Evolutionary conservation across 2,888 invertebrate genomes (phyloP).

Genomic region (Rosalia funebris): DNA sequence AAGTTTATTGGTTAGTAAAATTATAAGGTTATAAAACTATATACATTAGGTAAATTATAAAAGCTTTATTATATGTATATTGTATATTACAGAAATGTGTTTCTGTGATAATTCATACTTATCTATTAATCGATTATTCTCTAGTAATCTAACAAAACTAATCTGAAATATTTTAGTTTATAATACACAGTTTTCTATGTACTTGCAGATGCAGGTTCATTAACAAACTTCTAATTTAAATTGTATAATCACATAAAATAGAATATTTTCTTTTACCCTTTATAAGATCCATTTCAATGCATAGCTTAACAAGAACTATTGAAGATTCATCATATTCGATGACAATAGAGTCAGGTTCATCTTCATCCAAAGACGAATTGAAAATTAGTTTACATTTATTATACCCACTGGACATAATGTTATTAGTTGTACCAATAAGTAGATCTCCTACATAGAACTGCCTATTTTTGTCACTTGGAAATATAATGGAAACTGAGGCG

Average conservation of each 20-base stretch:
- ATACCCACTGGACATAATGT: constrained; percentile 51
- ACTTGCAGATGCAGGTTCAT: too few relatives aligned
- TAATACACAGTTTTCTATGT: too few relatives aligned
- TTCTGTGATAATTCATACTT: neutral
- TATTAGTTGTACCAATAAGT: constrained; percentile 52
- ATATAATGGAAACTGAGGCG: constrained; percentile 20
- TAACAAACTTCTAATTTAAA: too few relatives aligned
- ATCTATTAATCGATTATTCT: constrained; percentile 2
- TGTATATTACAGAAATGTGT: neutral
- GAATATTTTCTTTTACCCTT: constrained; percentile 1
- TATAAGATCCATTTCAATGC: constrained; percentile 43
- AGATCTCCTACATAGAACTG: constrained; percentile 50
- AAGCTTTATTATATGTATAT: neutral
- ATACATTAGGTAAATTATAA: neutral
- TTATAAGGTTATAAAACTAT: neutral
- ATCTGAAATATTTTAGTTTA: too few relatives aligned
- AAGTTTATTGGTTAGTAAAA: neutral
- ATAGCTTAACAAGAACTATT: constrained; percentile 44
- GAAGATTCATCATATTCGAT: constrained; percentile 47
- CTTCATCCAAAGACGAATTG: constrained; percentile 32
- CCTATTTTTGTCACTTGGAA: constrained; percentile 35
- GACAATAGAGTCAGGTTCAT: constrained; percentile 37
- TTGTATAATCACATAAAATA: too few relatives aligned
- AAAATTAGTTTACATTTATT: constrained; percentile 48
- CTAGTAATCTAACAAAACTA: too few relatives aligned